Evolutionary conservation across 2,797 vertebrate species (phyloP).

Genomic region (Lepilemur septentrionalis): DNA sequence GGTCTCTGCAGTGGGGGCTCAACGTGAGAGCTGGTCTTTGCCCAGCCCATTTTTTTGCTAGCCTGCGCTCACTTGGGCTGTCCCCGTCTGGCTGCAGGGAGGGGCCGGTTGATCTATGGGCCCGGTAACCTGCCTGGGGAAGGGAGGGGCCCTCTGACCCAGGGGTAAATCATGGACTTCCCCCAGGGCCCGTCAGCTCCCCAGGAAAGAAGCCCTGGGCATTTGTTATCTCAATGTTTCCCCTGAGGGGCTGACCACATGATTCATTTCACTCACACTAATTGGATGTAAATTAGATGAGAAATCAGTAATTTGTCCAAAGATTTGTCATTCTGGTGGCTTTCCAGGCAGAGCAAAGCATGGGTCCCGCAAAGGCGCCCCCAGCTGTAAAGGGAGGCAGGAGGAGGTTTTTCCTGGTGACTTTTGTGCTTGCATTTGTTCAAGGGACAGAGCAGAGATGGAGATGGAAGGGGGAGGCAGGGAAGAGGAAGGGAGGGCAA

Average conservation of each 20-base stretch:
- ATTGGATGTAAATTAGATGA: conserved; percentile 83
- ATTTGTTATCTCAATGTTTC: conserved; percentile 80
- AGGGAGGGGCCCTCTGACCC: conserved; percentile 71
- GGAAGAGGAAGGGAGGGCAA: not conserved
- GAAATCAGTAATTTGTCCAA: conserved; percentile 82
- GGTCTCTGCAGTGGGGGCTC: not conserved
- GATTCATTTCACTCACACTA: conserved; percentile 82
- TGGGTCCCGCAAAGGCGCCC: not conserved
- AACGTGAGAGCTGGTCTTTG: not conserved
- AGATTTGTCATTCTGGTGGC: conserved; percentile 77
- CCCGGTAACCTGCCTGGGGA: conserved; percentile 67
- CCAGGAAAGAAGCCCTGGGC: conserved; percentile 67
- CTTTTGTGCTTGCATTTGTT: not conserved
- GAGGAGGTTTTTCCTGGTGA: not conserved
- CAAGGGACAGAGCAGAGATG: not conserved
- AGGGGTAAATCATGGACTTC: conserved; percentile 74
- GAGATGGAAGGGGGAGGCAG: not conserved
- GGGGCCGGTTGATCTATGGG: conserved; percentile 71
- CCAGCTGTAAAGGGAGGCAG: not conserved
- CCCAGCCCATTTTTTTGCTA: not conserved
- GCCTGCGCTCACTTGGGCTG: not conserved
- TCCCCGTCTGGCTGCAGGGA: not conserved
- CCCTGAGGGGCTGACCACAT: conserved; percentile 79
- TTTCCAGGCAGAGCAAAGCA: conserved; percentile 61
- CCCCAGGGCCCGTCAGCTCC: conserved; percentile 73